These are phyloP conservation scores for Tetramorium bicarinatum DNA, from an alignment of 2,888 invertebrate species.

Conservation along the genomic window DNA sequence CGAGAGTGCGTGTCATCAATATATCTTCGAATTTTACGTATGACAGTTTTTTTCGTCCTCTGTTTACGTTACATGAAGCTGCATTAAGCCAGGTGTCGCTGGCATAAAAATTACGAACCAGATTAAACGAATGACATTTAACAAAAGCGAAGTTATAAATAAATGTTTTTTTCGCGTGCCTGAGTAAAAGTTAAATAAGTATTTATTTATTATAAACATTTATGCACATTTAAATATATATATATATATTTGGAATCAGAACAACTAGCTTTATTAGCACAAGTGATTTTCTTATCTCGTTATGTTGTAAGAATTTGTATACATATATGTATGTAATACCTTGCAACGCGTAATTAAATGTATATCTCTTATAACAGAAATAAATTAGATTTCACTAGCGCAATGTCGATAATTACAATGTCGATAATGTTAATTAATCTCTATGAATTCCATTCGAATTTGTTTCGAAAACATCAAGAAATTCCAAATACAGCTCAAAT, in stretches of 20 bases:
- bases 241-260: background rate
- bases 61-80: background rate
- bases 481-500: background rate
- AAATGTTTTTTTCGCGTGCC: background rate
- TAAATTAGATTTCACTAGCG: background rate
- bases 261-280: background rate
- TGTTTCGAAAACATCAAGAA: background rate
- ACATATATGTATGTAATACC: no score
- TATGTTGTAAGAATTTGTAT: background rate
- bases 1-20: conserved; percentile 43
- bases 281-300: background rate
- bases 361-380: background rate
- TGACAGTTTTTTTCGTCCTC: background rate
- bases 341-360: background rate
- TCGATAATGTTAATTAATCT: no score
- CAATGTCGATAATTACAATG: background rate
- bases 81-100: background rate
- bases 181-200: background rate
- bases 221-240: background rate
- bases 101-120: background rate
- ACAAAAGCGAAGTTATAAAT: background rate
- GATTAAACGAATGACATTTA: background rate
- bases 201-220: background rate
- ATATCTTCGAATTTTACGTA: background rate
- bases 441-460: background rate